Conservation (phyloP, 2,797 vertebrate genomes). For the Vireo griseus region DNA sequence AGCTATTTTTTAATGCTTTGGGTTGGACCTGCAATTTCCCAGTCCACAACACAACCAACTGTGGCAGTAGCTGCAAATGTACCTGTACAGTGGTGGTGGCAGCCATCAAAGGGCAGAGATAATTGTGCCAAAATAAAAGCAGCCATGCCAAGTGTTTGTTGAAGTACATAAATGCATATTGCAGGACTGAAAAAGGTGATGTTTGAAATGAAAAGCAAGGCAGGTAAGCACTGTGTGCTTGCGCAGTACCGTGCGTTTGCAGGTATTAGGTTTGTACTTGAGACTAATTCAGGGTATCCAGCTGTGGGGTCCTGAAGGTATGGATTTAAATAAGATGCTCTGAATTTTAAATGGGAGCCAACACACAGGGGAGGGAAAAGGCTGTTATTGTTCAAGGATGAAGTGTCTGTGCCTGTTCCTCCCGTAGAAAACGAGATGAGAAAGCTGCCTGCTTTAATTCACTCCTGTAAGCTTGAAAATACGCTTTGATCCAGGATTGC, state of each 20-base stretch:
- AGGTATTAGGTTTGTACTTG: not conserved
- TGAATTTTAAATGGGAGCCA: not conserved
- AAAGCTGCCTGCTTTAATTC: not conserved
- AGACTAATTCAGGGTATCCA: not conserved
- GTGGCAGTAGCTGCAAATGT: rapidly evolving
- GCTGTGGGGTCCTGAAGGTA: not conserved
- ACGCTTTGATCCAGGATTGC: not conserved
- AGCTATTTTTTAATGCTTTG: not conserved
- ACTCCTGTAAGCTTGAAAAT: not conserved
- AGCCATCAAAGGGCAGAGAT: not conserved
- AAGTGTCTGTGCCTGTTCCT: not conserved
- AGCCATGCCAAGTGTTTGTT: not conserved
- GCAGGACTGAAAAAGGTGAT: not conserved
- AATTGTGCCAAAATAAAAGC: not conserved
- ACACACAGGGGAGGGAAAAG: not conserved
- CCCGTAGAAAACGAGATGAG: not conserved
- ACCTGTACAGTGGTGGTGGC: rapidly evolving
- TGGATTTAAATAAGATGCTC: not conserved
- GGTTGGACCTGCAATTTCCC: not conserved
- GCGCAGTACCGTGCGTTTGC: not conserved
- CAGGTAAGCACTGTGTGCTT: rapidly evolving
- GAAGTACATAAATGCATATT: not conserved
- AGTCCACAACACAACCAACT: rapidly evolving
- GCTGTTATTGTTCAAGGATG: not conserved
- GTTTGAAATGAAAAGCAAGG: not conserved